These are phyloP conservation scores for Cepaea nemoralis DNA, from an alignment of 1,140 invertebrate species.

Conservation along the genomic window DNA sequence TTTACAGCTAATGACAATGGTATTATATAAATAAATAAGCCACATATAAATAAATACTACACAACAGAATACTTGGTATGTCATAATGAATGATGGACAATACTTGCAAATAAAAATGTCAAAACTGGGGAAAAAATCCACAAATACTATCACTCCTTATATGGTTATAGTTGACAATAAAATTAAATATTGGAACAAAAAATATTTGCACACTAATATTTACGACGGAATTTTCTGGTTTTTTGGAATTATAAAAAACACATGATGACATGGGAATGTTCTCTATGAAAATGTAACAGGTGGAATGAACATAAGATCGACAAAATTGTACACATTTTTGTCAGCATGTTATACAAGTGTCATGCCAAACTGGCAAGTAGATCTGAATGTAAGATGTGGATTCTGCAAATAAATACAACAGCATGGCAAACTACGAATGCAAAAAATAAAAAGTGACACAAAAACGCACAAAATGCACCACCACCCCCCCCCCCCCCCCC, in stretches of 20 bases:
- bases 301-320: neutral
- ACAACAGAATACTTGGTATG: constrained; percentile 25
- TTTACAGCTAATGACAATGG: constrained; percentile 1
- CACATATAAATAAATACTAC: constrained; percentile 8
- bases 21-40: constrained; percentile 3
- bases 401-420: too few relatives aligned
- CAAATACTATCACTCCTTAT: constrained; percentile 12
- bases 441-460: too few relatives aligned
- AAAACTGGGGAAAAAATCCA: neutral
- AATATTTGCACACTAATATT: constrained; percentile 6
- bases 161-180: neutral
- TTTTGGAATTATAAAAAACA: neutral
- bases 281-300: neutral
- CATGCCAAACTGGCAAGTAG: too few relatives aligned
- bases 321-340: too few relatives aligned
- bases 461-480: too few relatives aligned
- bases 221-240: neutral
- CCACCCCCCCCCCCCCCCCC: too few relatives aligned
- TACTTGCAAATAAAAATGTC: neutral
- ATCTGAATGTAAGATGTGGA: too few relatives aligned
- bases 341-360: too few relatives aligned
- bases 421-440: too few relatives aligned
- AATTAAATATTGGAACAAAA: constrained; percentile 4
- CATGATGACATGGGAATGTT: neutral
- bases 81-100: constrained; percentile 18